Evolutionary conservation across 1,140 invertebrate genomes (phyloP).

Genomic region (Tetraneura akinire): DNA sequence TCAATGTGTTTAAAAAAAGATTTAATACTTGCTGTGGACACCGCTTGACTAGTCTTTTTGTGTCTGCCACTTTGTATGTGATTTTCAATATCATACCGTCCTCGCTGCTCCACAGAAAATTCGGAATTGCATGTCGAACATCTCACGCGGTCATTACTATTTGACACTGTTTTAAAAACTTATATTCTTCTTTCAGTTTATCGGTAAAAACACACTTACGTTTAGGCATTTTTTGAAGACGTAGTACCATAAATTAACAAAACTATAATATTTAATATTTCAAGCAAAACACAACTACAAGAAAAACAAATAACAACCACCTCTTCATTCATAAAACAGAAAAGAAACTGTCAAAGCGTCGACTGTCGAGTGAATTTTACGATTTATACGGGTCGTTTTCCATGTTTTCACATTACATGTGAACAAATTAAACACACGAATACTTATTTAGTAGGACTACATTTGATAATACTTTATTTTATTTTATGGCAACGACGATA

Average conservation of each 20-base stretch:
- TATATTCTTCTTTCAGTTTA: slow-evolving; percentile 6
- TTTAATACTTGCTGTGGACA: slow-evolving; percentile 10
- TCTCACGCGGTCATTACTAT: slow-evolving; percentile 6
- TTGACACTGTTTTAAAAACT: slow-evolving; percentile 1
- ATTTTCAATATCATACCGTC: slow-evolving; percentile 23
- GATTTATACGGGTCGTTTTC: background rate
- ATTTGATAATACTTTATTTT: too few species aligned
- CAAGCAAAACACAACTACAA: too few species aligned
- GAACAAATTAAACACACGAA: slow-evolving; percentile 13
- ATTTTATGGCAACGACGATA: too few species aligned
- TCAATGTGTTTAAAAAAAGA: slow-evolving; percentile 22
- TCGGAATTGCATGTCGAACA: slow-evolving; percentile 3
- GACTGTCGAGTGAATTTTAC: too few species aligned
- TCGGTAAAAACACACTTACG: slow-evolving; percentile 21
- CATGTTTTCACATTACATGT: too few species aligned
- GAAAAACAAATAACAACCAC: slow-evolving; percentile 10
- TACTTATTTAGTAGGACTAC: background rate
- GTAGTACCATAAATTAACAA: slow-evolving; percentile 12
- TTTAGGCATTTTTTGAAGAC: slow-evolving; percentile 23
- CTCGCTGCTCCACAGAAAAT: slow-evolving; percentile 1
- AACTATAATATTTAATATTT: slow-evolving; percentile 15
- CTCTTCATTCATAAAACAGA: background rate
- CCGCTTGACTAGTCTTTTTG: slow-evolving; percentile 3
- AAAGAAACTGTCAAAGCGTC: too few species aligned
- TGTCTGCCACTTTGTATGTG: slow-evolving; percentile 11